Base-by-base conservation (phyloP, 2,113 vertebrate species). In the Myxocyprinus asiaticus region DNA sequence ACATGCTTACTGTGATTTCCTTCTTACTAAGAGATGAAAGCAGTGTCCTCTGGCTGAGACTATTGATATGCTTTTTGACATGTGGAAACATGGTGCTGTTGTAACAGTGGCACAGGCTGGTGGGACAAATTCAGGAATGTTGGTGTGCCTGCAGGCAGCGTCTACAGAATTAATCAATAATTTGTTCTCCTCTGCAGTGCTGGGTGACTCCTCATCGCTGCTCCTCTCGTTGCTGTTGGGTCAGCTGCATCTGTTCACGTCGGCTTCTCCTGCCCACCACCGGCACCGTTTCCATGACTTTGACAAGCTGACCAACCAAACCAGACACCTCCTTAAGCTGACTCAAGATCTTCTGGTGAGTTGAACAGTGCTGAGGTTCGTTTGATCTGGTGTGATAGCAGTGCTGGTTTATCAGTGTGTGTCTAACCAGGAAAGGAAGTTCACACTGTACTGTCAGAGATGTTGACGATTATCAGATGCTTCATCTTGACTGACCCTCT, bases 281-380 rank as follows among this genome's bases (percentile, higher is more conserved):
- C 84, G 91, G 82, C 84, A 88, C 64, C 56, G 83, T 66, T 88
- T 66, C 22, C 22, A 33, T 17, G 93, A 94, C 74, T 86, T 93
- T 85, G 92, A 94, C 82, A 92, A 87, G 83, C 86, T 94, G 85
- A 92, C 90, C 88, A 94, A 94, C 86, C 92, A 94, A 87, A 93
- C 92, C 71, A 91, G 85, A 56, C 90, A 92, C 82, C 89, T 94
- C 65, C 90, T 92, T 84, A 93, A 89, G 88, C 86, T 93, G 76
- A 92, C 93, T 17, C 89, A 91, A 59, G 91, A 93, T 84, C 88
- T 94, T 81, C 83, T 93, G 90, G 93, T 94, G 83, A 92, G 93
- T 91, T 76, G 22, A 65, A 58, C 55, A n/a, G 12, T 7, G 55
- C 55, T 7, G 5, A 14, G 22, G 1, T 3, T 63, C 17, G 69